Evolutionary conservation across 2,888 invertebrate genomes (phyloP).

Genomic region (Strigamia maritima): DNA sequence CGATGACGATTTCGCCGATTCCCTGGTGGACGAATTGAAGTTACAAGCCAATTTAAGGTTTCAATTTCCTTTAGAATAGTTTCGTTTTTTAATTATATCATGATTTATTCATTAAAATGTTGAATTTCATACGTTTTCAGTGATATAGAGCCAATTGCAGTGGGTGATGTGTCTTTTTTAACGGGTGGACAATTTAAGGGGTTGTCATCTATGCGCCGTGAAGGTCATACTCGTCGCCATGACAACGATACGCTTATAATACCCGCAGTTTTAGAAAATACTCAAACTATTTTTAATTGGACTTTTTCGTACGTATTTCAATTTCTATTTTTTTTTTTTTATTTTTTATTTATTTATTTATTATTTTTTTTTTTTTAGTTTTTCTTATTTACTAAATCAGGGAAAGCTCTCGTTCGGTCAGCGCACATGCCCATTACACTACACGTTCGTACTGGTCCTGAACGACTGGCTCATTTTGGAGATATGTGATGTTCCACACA

Average conservation of each 20-base stretch:
- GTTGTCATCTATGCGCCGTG: background rate
- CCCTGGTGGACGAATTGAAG: background rate
- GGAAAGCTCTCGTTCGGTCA: background rate
- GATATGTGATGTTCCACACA: slow-evolving; percentile 32
- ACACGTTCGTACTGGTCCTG: background rate
- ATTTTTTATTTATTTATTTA: background rate
- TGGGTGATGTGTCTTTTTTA: slow-evolving; percentile 7
- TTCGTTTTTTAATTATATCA: too few relatives aligned
- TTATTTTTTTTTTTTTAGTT: slow-evolving; percentile 20
- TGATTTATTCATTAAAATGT: background rate
- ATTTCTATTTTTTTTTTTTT: background rate
- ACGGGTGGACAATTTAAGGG: background rate
- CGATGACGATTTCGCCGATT: background rate
- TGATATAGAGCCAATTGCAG: background rate
- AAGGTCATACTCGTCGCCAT: background rate
- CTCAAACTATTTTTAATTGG: background rate
- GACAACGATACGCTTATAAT: background rate
- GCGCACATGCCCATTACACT: background rate
- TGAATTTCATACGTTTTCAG: background rate
- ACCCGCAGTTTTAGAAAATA: background rate
- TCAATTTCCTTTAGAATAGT: background rate
- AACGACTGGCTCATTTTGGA: background rate
- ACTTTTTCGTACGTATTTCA: background rate
- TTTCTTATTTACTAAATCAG: background rate
- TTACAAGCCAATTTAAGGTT: background rate